A percentile compares a stretch with the other conserved stretches of the same genome.
phyloP scores from a whole-genome alignment of 2,888 invertebrate species.

The Salpingus planirostris region DNA sequence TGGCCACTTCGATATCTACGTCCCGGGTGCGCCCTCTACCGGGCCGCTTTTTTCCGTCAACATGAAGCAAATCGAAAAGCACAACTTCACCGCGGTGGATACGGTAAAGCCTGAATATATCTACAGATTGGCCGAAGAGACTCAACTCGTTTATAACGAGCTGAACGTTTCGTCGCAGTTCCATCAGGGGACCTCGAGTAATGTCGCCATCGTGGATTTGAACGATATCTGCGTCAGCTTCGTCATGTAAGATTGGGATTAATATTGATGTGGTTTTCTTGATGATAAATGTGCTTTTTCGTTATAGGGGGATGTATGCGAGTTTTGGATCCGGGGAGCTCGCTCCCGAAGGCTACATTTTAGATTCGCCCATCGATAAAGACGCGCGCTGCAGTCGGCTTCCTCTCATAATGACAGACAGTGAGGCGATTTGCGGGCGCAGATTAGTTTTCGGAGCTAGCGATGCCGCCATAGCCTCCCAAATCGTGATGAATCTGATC shows the following conservation, averaged over 20 bases:
- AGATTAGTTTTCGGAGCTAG: constrained; percentile 47
- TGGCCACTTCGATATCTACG: constrained; percentile 32
- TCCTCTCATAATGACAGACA: constrained; percentile 38
- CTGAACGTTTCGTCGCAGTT: constrained; percentile 28
- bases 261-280: constrained; percentile 1
- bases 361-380: constrained; percentile 39
- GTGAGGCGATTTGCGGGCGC: constrained; percentile 42
- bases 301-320: constrained; percentile 46
- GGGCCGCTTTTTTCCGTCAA: constrained; percentile 31
- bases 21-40: constrained; percentile 30
- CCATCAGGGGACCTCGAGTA: constrained; percentile 45
- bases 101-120: constrained; percentile 24
- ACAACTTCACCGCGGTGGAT: constrained; percentile 28
- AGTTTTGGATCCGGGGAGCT: constrained; percentile 46
- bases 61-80: constrained; percentile 29
- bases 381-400: constrained; percentile 29
- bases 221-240: constrained; percentile 59
- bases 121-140: constrained; percentile 30
- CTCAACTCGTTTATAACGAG: constrained; percentile 27
- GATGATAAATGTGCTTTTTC: neutral
- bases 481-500: constrained; percentile 44
- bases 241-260: constrained; percentile 49
- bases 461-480: constrained; percentile 43
- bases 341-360: constrained; percentile 45
- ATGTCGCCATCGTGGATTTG: constrained; percentile 56